These are phyloP conservation scores for Eulacestoma nigropectus DNA, from an alignment of 2,113 vertebrate species.

Conservation along the genomic window DNA sequence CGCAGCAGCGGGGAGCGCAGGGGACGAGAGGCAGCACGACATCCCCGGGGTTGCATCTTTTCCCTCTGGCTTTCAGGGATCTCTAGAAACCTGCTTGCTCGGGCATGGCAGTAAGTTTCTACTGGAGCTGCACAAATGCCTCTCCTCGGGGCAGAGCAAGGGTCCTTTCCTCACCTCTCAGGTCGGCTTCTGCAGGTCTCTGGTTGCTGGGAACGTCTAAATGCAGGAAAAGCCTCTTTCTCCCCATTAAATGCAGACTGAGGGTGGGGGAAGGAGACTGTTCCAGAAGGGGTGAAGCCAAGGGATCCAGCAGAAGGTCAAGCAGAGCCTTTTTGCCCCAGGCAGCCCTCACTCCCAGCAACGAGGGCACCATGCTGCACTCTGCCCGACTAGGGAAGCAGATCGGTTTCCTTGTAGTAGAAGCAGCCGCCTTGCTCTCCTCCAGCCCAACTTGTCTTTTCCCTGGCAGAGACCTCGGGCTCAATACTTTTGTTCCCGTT, in stretches of 20 bases:
- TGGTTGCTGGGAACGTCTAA: not conserved
- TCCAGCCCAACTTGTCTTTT: rapidly evolving
- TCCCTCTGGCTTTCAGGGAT: not conserved
- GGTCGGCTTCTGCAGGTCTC: not conserved
- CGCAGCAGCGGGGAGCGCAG: rapidly evolving
- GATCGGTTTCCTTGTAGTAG: not conserved
- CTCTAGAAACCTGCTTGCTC: not conserved
- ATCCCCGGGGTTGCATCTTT: not conserved
- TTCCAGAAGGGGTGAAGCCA: not conserved
- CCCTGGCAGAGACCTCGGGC: not conserved
- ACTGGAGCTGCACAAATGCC: not conserved
- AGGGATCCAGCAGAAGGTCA: not conserved
- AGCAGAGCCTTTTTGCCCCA: not conserved
- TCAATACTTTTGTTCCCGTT: not conserved
- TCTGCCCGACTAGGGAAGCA: rapidly evolving
- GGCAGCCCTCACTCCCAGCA: not conserved
- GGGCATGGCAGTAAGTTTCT: not conserved
- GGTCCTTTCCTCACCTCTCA: not conserved
- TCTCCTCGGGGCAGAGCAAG: not conserved
- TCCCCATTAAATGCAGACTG: not conserved
- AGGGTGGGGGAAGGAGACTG: not conserved
- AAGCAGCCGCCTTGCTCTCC: not conserved
- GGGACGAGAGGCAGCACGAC: not conserved
- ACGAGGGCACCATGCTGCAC: not conserved
- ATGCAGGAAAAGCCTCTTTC: not conserved